Percentiles rank a stretch among this genome's conserved stretches.
These are phyloP conservation scores for Phocides pigmalion DNA, from an alignment of 1,140 invertebrate species.

Conservation along the genomic window DNA sequence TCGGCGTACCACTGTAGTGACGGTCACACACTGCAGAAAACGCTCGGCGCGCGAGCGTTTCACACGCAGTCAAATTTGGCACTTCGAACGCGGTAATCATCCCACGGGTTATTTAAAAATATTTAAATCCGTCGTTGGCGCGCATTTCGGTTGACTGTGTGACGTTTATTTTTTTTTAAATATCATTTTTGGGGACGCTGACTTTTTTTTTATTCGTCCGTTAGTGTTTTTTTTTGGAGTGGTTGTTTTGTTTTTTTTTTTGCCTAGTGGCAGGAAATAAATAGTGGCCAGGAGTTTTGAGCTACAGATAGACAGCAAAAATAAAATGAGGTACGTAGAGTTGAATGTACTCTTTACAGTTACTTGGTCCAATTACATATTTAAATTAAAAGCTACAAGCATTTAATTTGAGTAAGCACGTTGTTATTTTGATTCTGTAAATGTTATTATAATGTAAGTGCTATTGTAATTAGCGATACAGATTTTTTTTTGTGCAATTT, in stretches of 20 bases:
- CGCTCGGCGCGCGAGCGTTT: conserved; percentile 26
- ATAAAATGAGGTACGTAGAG: conserved; percentile 17
- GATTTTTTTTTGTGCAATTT: no score
- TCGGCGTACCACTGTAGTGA: no score
- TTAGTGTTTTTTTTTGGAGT: no score
- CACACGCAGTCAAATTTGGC: conserved; percentile 31
- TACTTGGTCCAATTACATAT: conserved; percentile 14
- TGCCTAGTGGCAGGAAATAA: background rate
- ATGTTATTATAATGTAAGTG: no score
- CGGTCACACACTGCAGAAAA: conserved; percentile 7
- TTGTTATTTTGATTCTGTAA: background rate
- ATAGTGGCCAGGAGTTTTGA: background rate
- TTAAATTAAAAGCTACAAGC: conserved; percentile 2
- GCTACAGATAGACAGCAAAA: background rate
- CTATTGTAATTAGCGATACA: no score
- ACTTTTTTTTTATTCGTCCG: no score
- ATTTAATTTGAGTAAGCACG: no score
- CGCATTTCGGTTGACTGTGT: background rate
- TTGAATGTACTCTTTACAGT: conserved; percentile 15
- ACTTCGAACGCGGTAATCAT: conserved; percentile 7
- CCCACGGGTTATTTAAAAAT: background rate
- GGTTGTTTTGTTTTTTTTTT: background rate
- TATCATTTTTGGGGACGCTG: no score
- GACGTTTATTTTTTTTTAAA: conserved; percentile 9
- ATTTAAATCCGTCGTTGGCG: background rate